Percentiles rank a stretch among this genome's conserved stretches.
Conservation (phyloP, 2,113 vertebrate species). For the Rallus limicola region DNA sequence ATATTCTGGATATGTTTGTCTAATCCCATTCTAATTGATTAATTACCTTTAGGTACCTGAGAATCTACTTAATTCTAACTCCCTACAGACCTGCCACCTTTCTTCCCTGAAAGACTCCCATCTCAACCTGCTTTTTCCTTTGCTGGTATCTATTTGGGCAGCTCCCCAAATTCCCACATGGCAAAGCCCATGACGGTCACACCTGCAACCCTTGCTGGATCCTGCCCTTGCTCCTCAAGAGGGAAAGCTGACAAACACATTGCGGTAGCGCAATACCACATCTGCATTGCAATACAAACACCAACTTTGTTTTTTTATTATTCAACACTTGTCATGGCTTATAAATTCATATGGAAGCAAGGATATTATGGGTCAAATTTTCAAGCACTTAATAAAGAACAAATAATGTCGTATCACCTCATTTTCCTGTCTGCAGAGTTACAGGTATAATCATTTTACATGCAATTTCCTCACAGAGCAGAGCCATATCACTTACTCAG, state of each 20-base stretch:
- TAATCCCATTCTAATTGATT: not conserved
- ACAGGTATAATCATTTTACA: not conserved
- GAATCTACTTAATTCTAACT: not conserved
- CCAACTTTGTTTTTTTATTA: not conserved
- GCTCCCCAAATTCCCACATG: not conserved
- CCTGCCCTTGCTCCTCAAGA: not conserved
- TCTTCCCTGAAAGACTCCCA: not conserved
- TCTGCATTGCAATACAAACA: not conserved
- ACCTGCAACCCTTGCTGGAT: not conserved
- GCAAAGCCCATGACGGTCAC: not conserved
- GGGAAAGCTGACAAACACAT: accelerated
- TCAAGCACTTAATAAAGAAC: not conserved
- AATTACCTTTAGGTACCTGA: not conserved
- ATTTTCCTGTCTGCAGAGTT: not conserved
- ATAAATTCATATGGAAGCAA: not conserved
- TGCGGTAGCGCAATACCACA: not conserved
- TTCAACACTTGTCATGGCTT: not conserved
- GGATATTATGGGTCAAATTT: not conserved
- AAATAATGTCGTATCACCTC: not conserved
- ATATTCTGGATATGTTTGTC: too few relatives aligned
- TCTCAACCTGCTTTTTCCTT: not conserved
- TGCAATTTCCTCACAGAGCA: not conserved
- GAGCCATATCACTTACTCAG: not conserved
- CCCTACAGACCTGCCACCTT: not conserved
- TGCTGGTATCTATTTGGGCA: not conserved